Evolutionary conservation across 2,797 vertebrate species (phyloP), one percentile per base, ranked within the genome.

Genomic region (Malacoctenus gilli): DNA sequence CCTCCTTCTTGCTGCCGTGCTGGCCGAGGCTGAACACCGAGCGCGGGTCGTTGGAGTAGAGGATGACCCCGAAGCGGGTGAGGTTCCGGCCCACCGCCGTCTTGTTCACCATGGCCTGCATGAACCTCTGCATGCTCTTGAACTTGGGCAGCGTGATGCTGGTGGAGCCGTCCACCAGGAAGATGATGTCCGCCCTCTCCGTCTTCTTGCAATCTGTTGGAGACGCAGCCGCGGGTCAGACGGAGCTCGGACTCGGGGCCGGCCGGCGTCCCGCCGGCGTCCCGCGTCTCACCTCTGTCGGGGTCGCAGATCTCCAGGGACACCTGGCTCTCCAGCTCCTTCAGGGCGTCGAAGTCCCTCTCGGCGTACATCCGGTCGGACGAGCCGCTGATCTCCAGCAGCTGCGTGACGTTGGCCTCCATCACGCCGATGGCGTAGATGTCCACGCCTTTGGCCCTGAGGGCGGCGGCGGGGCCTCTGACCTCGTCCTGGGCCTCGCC

Each of bases 341-440:
- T 49, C 28, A 95, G 77, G 1, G 71, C 87, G 4, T 93, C 84
- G 75, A 94, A 94, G 74, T 90, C 82, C 40, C 68, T 85, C 61
- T 87, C 85, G 3, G 74, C 5, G 12, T 85, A 88, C n/a, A 90
- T 67, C 56, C 77, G 85, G 0, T 91, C 81, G 2, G 51, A 36
- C 2, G 77, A 59, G 1, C 90, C 92, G 1, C 89, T 90, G 74
- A 95, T 94, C 61, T 93, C 91, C 28, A 67, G 21, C 42, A 94
- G 87, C 51, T 94, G 91, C n/a, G 79, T 72, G 43, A 21, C 64
- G 70, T 94, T 83, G 8, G 93, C 92, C 0, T 67, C 7, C 3
- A 73, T 69, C 18, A 95, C 85, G 6, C 94, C 95, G 7, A 96
- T 93, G 11, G 92, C 89, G 0, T 92, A 92, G 60, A 95, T 71